Evolutionary conservation across 2,888 invertebrate species (phyloP).

Genomic region (Hirudinaria manillensis): DNA sequence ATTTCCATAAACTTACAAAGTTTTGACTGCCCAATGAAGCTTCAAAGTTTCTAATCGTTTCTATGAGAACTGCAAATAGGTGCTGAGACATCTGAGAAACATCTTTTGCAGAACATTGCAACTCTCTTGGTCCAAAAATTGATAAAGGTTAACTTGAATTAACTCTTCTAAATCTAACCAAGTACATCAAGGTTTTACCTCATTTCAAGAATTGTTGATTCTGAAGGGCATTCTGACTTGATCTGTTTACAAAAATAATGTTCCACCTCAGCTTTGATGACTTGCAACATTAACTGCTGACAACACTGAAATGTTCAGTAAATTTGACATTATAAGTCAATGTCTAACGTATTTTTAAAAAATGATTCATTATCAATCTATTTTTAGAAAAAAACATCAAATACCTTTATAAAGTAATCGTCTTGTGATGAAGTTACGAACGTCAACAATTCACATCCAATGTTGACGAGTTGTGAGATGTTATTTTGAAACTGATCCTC

Average conservation of each 20-base stretch:
- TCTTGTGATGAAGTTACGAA: no score
- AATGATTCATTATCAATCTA: no score
- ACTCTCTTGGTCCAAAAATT: neutral
- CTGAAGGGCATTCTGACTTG: neutral
- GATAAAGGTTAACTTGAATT: no score
- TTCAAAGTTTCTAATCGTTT: neutral
- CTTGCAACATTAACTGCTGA: neutral
- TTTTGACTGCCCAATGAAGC: neutral
- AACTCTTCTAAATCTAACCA: neutral
- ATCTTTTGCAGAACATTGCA: neutral
- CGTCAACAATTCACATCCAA: no score
- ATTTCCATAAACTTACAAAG: no score
- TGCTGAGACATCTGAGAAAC: neutral
- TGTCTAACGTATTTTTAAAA: no score
- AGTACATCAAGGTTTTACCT: neutral
- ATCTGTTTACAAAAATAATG: neutral
- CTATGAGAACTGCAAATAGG: neutral
- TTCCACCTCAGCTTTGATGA: neutral
- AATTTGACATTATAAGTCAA: neutral
- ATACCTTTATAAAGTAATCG: no score
- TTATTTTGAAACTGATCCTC: neutral
- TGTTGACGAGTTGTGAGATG: neutral
- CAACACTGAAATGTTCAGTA: conserved; percentile 12
- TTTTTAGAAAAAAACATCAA: no score
- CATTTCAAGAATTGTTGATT: conserved; percentile 8